These are phyloP conservation scores for Acanthornis magna DNA, from an alignment of 2,797 vertebrate species.

Conservation along the genomic window DNA sequence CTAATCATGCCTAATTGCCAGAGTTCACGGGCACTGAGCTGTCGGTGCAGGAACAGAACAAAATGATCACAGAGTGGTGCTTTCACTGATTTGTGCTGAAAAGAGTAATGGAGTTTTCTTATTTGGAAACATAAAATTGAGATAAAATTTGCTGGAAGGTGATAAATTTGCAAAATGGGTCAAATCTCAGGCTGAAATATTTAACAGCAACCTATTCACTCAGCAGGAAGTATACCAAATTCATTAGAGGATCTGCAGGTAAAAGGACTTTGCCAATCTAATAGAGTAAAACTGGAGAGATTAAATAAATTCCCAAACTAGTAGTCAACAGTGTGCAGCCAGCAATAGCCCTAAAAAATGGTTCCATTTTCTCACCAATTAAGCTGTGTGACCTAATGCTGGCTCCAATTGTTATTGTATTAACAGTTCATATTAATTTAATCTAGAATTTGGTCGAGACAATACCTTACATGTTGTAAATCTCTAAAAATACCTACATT, in stretches of 20 bases:
- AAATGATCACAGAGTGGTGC: neutral
- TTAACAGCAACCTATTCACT: neutral
- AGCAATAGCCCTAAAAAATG: neutral
- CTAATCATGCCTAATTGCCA: neutral
- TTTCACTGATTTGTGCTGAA: neutral
- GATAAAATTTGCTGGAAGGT: neutral
- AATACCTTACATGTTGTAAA: neutral
- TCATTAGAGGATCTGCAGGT: neutral
- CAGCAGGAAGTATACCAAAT: neutral
- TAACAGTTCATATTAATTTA: neutral
- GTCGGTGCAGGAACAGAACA: neutral
- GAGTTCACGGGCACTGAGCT: neutral
- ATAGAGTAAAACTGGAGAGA: neutral
- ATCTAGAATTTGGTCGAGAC: neutral
- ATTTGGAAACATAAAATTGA: slow-evolving; percentile 3
- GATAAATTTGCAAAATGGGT: neutral
- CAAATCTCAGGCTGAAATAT: neutral
- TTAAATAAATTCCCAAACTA: neutral
- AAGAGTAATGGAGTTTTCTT: neutral
- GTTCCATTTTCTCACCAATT: neutral
- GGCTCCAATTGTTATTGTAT: neutral
- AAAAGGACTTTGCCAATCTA: neutral
- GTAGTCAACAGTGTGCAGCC: neutral
- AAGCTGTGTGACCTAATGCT: neutral
- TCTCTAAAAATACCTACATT: neutral